A percentile compares a stretch with the other conserved stretches of the same genome.
Conservation (phyloP, 2,797 vertebrate genomes). For the Linurgus olivaceus region DNA sequence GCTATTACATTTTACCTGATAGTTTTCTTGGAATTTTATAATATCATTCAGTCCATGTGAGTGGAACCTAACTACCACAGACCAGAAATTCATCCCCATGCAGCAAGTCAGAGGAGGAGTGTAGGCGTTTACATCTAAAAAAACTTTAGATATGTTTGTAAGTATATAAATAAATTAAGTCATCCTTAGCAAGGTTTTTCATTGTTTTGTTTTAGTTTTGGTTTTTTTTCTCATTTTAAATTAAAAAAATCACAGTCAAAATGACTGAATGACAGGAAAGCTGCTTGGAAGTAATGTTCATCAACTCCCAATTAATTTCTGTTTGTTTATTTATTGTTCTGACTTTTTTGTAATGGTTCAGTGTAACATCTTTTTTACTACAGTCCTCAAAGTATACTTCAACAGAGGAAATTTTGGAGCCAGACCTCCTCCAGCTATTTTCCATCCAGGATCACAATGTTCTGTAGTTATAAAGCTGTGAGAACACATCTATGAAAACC, state of each 20-base stretch:
- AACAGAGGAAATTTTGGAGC: not conserved
- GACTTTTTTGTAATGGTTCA: not conserved
- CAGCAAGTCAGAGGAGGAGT: not conserved
- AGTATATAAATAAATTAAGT: not conserved
- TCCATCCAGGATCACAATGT: not conserved
- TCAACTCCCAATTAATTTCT: not conserved
- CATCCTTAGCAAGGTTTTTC: not conserved
- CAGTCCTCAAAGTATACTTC: not conserved
- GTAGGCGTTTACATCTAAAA: not conserved
- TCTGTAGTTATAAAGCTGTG: not conserved
- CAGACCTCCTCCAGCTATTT: not conserved
- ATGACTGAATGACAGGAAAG: not conserved
- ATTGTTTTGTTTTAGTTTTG: not conserved
- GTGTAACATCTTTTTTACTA: not conserved
- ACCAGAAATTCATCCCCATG: not conserved
- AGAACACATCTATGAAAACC: not conserved
- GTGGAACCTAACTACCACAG: not conserved
- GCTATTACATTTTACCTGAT: not conserved
- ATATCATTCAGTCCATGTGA: not conserved
- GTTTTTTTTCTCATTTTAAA: not conserved
- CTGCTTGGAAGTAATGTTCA: not conserved
- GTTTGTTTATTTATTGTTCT: not conserved
- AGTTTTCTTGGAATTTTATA: not conserved
- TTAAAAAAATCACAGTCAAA: not conserved
- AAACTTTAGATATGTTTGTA: accelerated